These are phyloP conservation scores for Sturnira hondurensis DNA, from an alignment of 2,113 vertebrate species.

Conservation along the genomic window DNA sequence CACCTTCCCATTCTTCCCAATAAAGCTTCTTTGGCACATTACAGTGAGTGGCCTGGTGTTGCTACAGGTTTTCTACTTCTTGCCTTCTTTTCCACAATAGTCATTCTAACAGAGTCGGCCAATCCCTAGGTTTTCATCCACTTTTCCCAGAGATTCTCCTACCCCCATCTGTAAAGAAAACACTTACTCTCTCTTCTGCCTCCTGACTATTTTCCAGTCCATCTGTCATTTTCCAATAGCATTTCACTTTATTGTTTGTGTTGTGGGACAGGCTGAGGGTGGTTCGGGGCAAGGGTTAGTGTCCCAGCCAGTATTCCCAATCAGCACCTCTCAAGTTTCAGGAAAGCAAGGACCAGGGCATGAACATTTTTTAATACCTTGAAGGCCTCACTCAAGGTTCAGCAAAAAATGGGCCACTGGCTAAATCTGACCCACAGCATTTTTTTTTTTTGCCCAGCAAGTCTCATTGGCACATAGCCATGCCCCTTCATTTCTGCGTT, in stretches of 20 bases:
- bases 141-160: not conserved
- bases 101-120: not conserved
- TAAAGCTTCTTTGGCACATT: not conserved
- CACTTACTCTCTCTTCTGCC: not conserved
- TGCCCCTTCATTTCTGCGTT: not conserved
- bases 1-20: not conserved
- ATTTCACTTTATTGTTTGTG: not conserved
- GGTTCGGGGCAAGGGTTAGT: not conserved
- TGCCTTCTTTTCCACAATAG: not conserved
- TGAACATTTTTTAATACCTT: not conserved
- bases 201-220: not conserved
- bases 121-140: not conserved
- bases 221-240: not conserved
- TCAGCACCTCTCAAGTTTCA: not conserved
- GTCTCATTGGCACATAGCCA: not conserved
- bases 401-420: not conserved
- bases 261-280: not conserved
- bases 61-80: not conserved
- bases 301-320: not conserved
- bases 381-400: not conserved
- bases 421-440: not conserved
- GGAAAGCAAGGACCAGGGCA: not conserved
- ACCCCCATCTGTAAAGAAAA: not conserved
- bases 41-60: not conserved
- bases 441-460: not conserved